These are phyloP conservation scores for Colinus virginianus DNA, from an alignment of 2,113 vertebrate genomes.

Conservation along the genomic window DNA sequence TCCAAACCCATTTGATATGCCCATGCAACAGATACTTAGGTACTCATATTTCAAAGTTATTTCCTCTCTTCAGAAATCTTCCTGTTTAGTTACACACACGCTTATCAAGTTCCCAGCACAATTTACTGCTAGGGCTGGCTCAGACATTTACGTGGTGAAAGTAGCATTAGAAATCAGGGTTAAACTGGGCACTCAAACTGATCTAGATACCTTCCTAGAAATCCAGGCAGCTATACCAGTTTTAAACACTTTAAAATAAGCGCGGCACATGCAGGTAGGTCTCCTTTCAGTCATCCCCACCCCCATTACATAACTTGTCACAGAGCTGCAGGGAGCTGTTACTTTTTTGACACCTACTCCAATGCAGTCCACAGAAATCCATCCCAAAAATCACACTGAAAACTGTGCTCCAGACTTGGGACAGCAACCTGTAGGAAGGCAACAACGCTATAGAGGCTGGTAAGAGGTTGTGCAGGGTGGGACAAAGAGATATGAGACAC, in stretches of 20 bases:
- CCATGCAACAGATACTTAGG: background rate
- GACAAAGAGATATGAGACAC: background rate
- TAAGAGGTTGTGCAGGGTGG: background rate
- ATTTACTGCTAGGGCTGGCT: background rate
- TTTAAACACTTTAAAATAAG: conserved; percentile 2
- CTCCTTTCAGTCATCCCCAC: conserved; percentile 16
- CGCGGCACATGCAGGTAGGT: background rate
- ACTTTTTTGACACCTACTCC: background rate
- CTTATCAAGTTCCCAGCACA: background rate
- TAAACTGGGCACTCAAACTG: background rate
- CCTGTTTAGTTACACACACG: background rate
- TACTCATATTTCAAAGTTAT: background rate
- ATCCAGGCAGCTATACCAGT: background rate
- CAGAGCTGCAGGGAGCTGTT: background rate
- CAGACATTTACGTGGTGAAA: background rate
- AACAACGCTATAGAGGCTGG: background rate
- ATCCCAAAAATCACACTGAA: background rate
- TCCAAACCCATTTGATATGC: background rate
- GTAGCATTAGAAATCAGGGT: background rate
- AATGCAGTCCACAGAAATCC: background rate
- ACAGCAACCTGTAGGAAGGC: background rate
- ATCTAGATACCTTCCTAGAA: background rate
- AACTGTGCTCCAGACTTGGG: background rate
- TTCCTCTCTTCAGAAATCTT: background rate
- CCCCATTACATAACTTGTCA: background rate